A percentile compares a stretch with the other conserved stretches of the same genome.
These are phyloP conservation scores for Diphyllodes magnificus DNA, from an alignment of 2,113 vertebrate species.

Conservation along the genomic window DNA sequence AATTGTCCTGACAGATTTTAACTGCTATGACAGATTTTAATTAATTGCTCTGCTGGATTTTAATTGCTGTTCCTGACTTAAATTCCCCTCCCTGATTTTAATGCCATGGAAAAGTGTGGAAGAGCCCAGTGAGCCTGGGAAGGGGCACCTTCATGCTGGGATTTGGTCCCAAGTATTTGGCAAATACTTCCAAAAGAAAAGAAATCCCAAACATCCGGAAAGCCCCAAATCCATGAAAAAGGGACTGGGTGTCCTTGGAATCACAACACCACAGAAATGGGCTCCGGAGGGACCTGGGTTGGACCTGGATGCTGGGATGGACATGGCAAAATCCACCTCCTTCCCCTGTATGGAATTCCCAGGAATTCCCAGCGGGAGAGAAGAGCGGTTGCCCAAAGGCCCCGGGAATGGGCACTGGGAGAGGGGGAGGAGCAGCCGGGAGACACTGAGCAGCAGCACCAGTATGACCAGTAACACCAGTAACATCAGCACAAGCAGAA, in stretches of 20 bases:
- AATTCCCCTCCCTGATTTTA: not conserved
- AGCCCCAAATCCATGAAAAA: not conserved
- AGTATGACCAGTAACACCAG: fast-evolving
- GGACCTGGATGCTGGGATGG: not conserved
- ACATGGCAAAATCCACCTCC: not conserved
- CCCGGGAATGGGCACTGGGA: not conserved
- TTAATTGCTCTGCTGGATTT: not conserved
- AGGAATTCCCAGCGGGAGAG: fast-evolving
- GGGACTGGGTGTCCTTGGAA: not conserved
- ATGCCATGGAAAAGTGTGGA: not conserved
- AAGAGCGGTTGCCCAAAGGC: not conserved
- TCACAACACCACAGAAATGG: fast-evolving
- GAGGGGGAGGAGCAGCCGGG: not conserved
- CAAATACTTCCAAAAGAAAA: not conserved
- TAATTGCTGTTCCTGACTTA: not conserved
- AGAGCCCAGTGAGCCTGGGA: not conserved
- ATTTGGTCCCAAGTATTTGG: not conserved
- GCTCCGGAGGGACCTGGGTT: not conserved
- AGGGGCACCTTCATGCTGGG: not conserved
- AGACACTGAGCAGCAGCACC: not conserved
- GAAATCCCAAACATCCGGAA: not conserved
- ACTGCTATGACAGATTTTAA: not conserved
- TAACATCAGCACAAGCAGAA: fast-evolving
- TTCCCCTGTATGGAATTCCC: fast-evolving
- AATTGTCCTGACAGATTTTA: not conserved